These are phyloP conservation scores for Ectobius pallidus DNA, from an alignment of 2,888 invertebrate species.

Conservation along the genomic window DNA sequence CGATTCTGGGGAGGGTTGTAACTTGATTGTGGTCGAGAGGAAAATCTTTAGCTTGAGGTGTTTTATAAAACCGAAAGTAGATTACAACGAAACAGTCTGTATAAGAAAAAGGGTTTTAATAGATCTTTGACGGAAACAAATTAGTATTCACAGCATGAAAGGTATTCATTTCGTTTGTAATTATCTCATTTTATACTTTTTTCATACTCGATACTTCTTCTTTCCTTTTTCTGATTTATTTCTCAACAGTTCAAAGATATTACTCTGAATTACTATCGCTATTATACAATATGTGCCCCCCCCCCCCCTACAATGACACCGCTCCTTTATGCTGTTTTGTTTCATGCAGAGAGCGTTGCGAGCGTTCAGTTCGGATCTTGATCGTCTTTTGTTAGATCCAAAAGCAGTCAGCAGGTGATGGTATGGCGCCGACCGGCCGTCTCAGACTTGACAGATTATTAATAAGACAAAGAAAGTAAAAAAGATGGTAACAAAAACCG, in stretches of 20 bases:
- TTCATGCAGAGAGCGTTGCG: conserved; percentile 18
- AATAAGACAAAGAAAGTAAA: conserved; percentile 30
- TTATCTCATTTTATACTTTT: conserved; percentile 23
- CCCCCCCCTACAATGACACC: conserved; percentile 16
- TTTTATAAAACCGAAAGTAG: conserved; percentile 14
- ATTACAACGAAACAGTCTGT: conserved; percentile 11
- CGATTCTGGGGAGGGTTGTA: neutral
- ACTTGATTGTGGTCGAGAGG: conserved; percentile 9
- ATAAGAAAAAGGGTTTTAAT: conserved; percentile 19
- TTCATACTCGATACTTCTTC: conserved; percentile 13
- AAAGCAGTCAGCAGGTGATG: conserved; percentile 31
- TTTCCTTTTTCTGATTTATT: too few relatives aligned
- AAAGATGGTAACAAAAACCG: conserved; percentile 28
- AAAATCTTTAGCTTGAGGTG: conserved; percentile 5
- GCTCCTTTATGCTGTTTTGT: conserved; percentile 19
- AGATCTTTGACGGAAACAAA: conserved; percentile 21
- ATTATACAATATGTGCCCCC: conserved; percentile 14
- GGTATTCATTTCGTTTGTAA: conserved; percentile 18
- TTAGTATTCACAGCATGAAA: conserved; percentile 16
- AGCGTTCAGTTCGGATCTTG: conserved; percentile 35
- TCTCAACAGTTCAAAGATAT: conserved; percentile 13
- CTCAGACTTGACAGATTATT: conserved; percentile 38
- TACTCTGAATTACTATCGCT: conserved; percentile 19
- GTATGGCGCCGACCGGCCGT: conserved; percentile 32
- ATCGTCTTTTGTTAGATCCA: conserved; percentile 36